Evolutionary conservation across 2,888 invertebrate species (phyloP).

Genomic region (Caenorhabditis wallacei): DNA sequence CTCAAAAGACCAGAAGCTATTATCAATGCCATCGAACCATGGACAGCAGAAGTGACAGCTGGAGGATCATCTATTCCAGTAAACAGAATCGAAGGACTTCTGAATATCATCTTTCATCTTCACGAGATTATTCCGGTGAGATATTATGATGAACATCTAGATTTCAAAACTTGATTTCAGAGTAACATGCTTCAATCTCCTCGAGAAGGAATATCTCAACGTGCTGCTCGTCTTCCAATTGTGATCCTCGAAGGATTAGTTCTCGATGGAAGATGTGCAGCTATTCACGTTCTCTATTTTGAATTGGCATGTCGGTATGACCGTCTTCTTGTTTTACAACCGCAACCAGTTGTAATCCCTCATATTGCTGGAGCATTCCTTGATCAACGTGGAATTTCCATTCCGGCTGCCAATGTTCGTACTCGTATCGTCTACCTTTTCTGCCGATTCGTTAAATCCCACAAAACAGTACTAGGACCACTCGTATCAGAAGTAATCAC

Average conservation of each 20-base stretch:
- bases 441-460: constrained; percentile 86
- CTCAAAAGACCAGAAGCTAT: constrained; percentile 69
- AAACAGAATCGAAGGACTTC: constrained; percentile 66
- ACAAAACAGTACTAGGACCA: constrained; percentile 84
- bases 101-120: constrained; percentile 70
- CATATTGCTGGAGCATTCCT: constrained; percentile 71
- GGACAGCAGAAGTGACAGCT: constrained; percentile 57
- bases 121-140: constrained; percentile 73
- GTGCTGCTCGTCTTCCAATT: constrained; percentile 68
- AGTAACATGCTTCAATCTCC: constrained; percentile 67
- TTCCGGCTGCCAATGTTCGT: constrained; percentile 83
- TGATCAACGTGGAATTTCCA: constrained; percentile 71
- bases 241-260: constrained; percentile 57
- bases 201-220: constrained; percentile 66
- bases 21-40: constrained; percentile 67
- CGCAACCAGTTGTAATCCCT: constrained; percentile 57
- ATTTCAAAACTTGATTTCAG: constrained; percentile 43
- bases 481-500: constrained; percentile 83
- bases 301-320: constrained; percentile 73
- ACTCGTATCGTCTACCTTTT: constrained; percentile 86
- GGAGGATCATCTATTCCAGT: constrained; percentile 56
- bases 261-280: constrained; percentile 68
- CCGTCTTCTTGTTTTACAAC: constrained; percentile 57
- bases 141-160: background rate
- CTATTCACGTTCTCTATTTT: constrained; percentile 67